Percentiles rank a stretch among this genome's conserved stretches.
Conservation (phyloP, 2,797 vertebrate genomes). For the Loris lydekkerianus region DNA sequence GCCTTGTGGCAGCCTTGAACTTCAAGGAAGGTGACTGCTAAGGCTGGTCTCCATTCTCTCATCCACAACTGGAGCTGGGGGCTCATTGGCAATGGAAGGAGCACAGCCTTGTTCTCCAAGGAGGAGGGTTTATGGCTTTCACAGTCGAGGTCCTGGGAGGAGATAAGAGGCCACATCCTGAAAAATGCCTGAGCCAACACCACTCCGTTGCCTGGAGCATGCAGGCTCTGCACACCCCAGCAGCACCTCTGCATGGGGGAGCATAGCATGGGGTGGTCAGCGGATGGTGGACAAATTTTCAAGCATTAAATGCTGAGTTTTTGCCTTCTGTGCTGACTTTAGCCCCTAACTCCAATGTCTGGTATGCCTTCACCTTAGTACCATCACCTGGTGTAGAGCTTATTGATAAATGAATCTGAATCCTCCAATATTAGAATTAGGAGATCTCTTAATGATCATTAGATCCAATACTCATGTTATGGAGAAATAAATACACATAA, state of each 20-base stretch:
- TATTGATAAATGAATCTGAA: neutral
- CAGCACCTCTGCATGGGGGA: neutral
- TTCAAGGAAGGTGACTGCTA: neutral
- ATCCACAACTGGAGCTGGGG: neutral
- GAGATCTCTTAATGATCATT: neutral
- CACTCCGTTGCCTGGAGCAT: neutral
- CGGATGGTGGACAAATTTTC: neutral
- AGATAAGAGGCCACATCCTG: neutral
- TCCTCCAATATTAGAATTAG: conserved; percentile 12
- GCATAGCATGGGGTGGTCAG: neutral
- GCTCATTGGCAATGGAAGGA: neutral
- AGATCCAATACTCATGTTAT: neutral
- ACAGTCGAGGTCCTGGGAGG: neutral
- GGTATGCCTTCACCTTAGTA: neutral
- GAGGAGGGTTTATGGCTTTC: neutral
- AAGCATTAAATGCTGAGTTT: neutral
- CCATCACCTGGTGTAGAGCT: neutral
- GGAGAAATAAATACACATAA: conserved; percentile 1
- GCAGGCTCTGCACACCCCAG: neutral
- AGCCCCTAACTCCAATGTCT: neutral
- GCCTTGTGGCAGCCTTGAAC: neutral
- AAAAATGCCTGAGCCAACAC: neutral
- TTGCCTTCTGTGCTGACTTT: neutral
- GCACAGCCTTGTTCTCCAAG: neutral
- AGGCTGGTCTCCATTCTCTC: neutral